A percentile compares a stretch with the other conserved stretches of the same genome.
Conservation (phyloP, 2,797 vertebrate genomes). For the Mionectes olivaceus region DNA sequence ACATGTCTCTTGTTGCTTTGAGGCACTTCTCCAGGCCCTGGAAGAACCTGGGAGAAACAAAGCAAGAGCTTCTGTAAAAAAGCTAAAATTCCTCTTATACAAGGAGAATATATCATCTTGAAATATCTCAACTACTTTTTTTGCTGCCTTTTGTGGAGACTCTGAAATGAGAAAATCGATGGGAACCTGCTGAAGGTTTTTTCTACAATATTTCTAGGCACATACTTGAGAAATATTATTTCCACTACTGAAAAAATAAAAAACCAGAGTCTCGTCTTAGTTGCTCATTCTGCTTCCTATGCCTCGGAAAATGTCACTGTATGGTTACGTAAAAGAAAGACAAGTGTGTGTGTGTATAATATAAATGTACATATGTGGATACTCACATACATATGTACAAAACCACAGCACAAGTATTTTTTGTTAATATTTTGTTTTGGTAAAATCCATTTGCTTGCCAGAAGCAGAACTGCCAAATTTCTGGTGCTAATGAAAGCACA, state of each 20-base stretch:
- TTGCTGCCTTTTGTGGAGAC: background rate
- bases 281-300: background rate
- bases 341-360: background rate
- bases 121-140: background rate
- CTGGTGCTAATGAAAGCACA: background rate
- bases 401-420: background rate
- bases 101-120: background rate
- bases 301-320: background rate
- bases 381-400: background rate
- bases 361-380: background rate
- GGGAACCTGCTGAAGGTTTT: background rate
- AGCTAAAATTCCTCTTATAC: background rate
- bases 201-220: background rate
- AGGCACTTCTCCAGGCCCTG: background rate
- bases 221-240: background rate
- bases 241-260: background rate
- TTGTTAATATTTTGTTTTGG: background rate
- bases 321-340: background rate
- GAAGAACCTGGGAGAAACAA: background rate
- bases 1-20: background rate
- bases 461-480: background rate
- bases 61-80: background rate
- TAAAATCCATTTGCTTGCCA: background rate
- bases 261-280: background rate
- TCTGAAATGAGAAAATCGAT: background rate